Evolutionary conservation across 2,888 invertebrate genomes (phyloP).

Genomic region (Drosophila glabriapex): DNA sequence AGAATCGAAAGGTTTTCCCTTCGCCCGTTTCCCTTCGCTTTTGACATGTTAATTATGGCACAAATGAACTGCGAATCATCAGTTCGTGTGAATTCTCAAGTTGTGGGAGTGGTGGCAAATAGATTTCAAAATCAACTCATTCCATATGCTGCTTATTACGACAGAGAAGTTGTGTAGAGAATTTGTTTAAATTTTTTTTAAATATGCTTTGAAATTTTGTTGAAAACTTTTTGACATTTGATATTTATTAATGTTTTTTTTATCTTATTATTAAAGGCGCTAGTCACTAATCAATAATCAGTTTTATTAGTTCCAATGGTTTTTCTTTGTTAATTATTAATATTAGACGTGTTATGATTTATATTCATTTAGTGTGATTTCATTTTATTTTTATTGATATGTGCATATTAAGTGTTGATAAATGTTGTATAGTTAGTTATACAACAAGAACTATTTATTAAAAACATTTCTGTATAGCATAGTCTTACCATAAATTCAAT

Average conservation of each 20-base stretch:
- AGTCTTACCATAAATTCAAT: not conserved
- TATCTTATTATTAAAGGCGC: no score
- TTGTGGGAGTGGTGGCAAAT: slow-evolving; percentile 6
- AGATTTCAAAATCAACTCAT: slow-evolving; percentile 1
- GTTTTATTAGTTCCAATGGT: not conserved
- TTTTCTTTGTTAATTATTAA: not conserved
- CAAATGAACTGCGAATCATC: slow-evolving; percentile 27
- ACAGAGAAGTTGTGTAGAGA: not conserved
- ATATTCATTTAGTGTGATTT: not conserved
- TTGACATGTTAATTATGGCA: slow-evolving; percentile 55
- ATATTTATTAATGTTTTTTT: no score
- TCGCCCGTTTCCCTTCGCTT: not conserved
- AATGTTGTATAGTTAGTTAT: no score
- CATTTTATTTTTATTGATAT: not conserved
- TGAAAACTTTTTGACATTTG: not conserved
- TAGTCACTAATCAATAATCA: no score
- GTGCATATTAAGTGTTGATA: not conserved
- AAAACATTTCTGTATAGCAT: not conserved
- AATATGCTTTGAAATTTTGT: not conserved
- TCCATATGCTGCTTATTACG: no score
- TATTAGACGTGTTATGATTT: not conserved
- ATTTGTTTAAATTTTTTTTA: not conserved
- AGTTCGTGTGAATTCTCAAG: slow-evolving; percentile 39
- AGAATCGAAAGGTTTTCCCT: slow-evolving; percentile 17
- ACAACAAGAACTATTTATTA: not conserved